These are phyloP conservation scores for Alcedo quadribrachys DNA, from an alignment of 2,797 vertebrate species.

Conservation along the genomic window DNA sequence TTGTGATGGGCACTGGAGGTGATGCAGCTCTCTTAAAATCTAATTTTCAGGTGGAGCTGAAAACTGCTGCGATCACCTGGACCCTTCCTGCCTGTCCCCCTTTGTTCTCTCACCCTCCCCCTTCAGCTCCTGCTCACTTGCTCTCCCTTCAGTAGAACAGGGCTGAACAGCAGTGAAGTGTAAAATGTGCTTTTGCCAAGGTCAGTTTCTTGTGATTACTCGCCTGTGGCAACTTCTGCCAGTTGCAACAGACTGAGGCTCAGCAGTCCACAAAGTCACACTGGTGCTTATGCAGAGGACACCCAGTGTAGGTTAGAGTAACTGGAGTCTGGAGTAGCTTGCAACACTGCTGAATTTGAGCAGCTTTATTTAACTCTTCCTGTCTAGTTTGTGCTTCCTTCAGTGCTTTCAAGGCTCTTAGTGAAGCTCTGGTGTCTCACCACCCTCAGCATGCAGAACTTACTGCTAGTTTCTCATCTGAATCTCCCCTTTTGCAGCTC, in stretches of 20 bases:
- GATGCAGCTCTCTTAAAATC: not conserved
- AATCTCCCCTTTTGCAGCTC: too few species aligned
- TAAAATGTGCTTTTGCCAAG: constrained; percentile 79
- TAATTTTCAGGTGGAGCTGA: not conserved
- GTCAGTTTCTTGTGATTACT: constrained; percentile 79
- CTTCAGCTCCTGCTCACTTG: constrained; percentile 49
- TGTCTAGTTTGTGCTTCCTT: not conserved
- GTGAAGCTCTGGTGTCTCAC: accelerated
- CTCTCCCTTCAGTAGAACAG: constrained; percentile 69
- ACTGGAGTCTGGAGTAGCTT: constrained; percentile 40
- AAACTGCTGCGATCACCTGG: not conserved
- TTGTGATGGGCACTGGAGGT: not conserved
- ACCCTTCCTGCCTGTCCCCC: not conserved
- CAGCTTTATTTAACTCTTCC: constrained; percentile 65
- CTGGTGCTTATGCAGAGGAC: constrained; percentile 67
- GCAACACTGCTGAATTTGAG: constrained; percentile 55
- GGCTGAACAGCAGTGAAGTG: constrained; percentile 72
- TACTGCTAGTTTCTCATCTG: too few species aligned
- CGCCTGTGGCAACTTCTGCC: constrained; percentile 75
- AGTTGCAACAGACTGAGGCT: constrained; percentile 80
- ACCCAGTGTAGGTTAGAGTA: constrained; percentile 69
- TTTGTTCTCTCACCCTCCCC: constrained; percentile 24
- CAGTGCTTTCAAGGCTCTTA: not conserved
- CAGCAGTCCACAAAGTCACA: constrained; percentile 77
- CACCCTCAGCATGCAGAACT: too few species aligned